Conservation (phyloP, 2,888 invertebrate species). For the Ariolimax columbianus region DNA sequence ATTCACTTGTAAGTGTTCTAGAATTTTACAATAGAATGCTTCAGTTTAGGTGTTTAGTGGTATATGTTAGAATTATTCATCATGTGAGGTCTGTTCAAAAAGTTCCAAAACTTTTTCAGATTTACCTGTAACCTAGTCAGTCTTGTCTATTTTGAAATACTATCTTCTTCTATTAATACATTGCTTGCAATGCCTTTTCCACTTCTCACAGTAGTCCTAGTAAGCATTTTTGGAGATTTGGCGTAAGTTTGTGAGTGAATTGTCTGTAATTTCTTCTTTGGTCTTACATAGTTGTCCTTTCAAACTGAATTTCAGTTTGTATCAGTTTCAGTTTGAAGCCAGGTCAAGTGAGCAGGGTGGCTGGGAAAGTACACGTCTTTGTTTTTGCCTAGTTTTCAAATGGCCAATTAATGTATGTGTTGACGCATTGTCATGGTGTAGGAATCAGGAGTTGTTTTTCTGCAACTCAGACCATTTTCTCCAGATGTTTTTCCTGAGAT, state of each 20-base stretch:
- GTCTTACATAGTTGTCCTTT: background rate
- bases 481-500: too few relatives aligned
- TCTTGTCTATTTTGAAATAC: background rate
- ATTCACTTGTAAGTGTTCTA: constrained; percentile 26
- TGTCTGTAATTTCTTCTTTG: background rate
- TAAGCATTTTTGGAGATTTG: background rate
- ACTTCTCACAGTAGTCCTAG: too few relatives aligned
- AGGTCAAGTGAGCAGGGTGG: too few relatives aligned
- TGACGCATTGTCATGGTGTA: too few relatives aligned
- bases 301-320: too few relatives aligned
- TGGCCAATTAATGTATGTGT: background rate
- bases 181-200: background rate
- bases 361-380: too few relatives aligned
- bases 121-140: background rate
- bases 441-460: too few relatives aligned
- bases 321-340: too few relatives aligned
- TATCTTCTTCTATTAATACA: background rate
- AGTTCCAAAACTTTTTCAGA: too few relatives aligned
- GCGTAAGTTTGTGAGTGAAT: background rate
- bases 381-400: too few relatives aligned
- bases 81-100: too few relatives aligned
- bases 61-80: too few relatives aligned
- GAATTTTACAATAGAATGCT: background rate
- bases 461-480: background rate
- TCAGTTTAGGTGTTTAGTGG: background rate